Evolutionary conservation across 2,888 invertebrate genomes (phyloP).

Genomic region (Tenthredo notha): DNA sequence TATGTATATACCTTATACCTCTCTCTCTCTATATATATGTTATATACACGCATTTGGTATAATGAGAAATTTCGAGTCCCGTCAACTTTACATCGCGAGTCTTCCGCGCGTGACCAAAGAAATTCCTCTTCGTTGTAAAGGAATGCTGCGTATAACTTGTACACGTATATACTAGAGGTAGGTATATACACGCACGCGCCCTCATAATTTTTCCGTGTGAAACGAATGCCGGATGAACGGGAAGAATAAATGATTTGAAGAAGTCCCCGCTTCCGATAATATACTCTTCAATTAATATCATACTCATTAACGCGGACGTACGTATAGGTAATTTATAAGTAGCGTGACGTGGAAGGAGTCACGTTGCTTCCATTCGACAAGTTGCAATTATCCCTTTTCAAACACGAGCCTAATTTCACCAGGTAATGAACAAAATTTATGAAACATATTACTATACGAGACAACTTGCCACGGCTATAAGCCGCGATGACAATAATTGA

Average conservation of each 20-base stretch:
- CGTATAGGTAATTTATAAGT: too few species aligned
- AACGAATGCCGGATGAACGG: background rate
- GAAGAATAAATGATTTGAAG: too few species aligned
- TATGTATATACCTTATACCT: background rate
- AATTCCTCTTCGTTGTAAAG: background rate
- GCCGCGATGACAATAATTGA: background rate
- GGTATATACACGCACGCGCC: background rate
- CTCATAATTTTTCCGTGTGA: background rate
- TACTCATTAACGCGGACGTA: too few species aligned
- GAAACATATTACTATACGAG: too few species aligned
- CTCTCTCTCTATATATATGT: too few species aligned
- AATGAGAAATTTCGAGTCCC: conserved; percentile 3
- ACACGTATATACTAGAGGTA: background rate
- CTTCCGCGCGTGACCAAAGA: conserved; percentile 3
- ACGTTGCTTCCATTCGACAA: too few species aligned
- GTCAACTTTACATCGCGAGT: conserved; percentile 3
- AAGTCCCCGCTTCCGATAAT: too few species aligned
- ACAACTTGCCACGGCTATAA: background rate
- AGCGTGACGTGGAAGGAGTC: too few species aligned
- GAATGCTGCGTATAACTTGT: background rate
- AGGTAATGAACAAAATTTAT: too few species aligned
- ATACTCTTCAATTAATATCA: too few species aligned
- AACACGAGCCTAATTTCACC: too few species aligned
- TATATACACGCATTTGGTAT: background rate
- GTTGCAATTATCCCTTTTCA: too few species aligned